Evolutionary conservation across 2,888 invertebrate genomes (phyloP).

Genomic region (Notodonta dromedarius): DNA sequence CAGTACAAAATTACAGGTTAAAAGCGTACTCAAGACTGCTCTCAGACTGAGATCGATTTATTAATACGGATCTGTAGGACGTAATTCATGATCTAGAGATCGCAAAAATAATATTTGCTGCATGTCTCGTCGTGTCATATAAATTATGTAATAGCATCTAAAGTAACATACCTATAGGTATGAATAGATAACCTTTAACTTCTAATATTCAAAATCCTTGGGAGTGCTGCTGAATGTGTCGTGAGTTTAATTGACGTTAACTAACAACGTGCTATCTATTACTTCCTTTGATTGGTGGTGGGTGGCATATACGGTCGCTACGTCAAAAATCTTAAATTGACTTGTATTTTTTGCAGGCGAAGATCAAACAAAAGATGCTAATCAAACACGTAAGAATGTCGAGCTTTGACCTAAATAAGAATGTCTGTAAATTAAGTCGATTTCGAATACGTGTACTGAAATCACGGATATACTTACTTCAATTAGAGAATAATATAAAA

Average conservation of each 20-base stretch:
- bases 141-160: background rate
- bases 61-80: no score
- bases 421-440: no score
- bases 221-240: constrained; percentile 8
- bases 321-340: background rate
- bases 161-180: background rate
- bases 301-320: background rate
- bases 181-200: constrained; percentile 24
- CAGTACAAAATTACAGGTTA: no score
- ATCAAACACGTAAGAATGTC: no score
- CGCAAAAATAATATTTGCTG: background rate
- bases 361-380: no score
- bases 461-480: background rate
- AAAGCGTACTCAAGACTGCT: no score
- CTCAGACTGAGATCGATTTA: no score
- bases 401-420: no score
- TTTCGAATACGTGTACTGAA: no score
- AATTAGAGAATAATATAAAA: background rate
- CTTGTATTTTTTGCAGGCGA: no score
- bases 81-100: background rate
- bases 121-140: background rate
- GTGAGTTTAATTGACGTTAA: constrained; percentile 12
- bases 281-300: constrained; percentile 18
- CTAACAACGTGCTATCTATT: constrained; percentile 6
- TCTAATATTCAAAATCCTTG: constrained; percentile 12